A percentile compares a stretch with the other conserved stretches of the same genome.
Conservation (phyloP, 2,113 vertebrate genomes). For the Chrysemys picta region DNA sequence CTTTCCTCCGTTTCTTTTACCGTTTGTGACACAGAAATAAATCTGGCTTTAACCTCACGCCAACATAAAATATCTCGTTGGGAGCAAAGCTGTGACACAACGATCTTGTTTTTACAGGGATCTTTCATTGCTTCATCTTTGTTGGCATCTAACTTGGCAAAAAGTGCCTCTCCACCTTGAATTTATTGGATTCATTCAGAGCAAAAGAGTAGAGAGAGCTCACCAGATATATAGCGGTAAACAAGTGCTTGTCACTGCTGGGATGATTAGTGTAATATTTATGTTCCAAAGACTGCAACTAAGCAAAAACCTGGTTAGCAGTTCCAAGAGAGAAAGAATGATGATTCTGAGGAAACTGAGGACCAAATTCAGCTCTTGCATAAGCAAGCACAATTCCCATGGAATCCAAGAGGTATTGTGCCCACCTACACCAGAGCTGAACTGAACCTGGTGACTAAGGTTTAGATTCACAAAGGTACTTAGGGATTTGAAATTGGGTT, state of each 20-base stretch:
- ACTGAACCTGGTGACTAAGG: not conserved
- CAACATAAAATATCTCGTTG: not conserved
- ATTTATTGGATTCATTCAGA: not conserved
- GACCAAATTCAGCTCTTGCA: not conserved
- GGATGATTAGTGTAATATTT: no score
- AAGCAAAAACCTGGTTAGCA: not conserved
- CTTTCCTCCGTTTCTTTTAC: not conserved
- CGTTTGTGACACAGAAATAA: not conserved
- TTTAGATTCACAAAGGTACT: not conserved
- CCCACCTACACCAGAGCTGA: not conserved
- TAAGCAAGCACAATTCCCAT: not conserved
- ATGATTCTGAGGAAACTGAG: not conserved
- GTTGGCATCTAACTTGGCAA: not conserved
- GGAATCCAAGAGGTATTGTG: not conserved
- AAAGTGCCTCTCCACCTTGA: not conserved
- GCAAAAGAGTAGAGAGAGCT: not conserved
- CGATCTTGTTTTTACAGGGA: not conserved
- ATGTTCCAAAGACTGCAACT: not conserved
- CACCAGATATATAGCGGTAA: not conserved
- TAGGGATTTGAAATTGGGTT: no score
- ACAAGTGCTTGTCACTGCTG: not conserved
- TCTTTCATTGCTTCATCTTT: not conserved
- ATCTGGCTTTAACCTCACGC: not conserved
- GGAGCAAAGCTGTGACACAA: not conserved
- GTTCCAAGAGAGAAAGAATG: not conserved